Percentiles rank a stretch among this genome's conserved stretches.
phyloP scores from a whole-genome alignment of 2,888 invertebrate genomes.

The Drosophila differens region DNA sequence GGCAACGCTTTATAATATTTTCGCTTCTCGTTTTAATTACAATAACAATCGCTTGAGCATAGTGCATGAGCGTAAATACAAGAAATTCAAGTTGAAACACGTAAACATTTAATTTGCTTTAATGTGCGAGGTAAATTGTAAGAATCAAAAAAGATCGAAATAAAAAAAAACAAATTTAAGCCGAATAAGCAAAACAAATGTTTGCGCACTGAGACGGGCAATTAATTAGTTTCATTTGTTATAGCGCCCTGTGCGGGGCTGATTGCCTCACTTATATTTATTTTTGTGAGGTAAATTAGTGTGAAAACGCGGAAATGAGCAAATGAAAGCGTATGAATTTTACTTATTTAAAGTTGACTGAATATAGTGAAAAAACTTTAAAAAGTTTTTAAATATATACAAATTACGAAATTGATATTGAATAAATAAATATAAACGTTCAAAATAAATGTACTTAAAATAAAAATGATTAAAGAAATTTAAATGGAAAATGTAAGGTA shows the following conservation, averaged over 20 bases:
- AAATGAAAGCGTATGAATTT: conserved; percentile 19
- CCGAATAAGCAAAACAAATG: conserved; percentile 45
- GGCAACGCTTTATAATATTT: conserved; percentile 24
- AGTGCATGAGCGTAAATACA: conserved; percentile 16
- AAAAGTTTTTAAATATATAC: neutral
- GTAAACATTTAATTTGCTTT: conserved; percentile 61
- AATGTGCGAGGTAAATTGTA: conserved; percentile 47
- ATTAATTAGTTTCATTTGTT: conserved; percentile 69
- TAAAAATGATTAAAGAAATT: neutral
- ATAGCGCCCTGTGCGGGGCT: conserved; percentile 26
- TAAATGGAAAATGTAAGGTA: neutral
- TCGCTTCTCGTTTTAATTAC: conserved; percentile 21
- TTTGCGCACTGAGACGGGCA: conserved; percentile 67
- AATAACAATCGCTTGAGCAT: conserved; percentile 22
- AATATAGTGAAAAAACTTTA: neutral
- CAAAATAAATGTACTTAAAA: neutral
- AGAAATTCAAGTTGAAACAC: conserved; percentile 28
- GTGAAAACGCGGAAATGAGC: conserved; percentile 33
- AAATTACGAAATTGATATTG: neutral
- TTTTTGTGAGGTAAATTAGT: conserved; percentile 5
- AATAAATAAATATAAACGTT: neutral
- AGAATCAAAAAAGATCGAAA: conserved; percentile 29
- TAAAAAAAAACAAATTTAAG: conserved; percentile 31
- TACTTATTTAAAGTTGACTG: neutral
- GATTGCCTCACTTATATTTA: conserved; percentile 44